Base-by-base conservation (phyloP, 2,113 vertebrate species). In the Hystrix cristata region DNA sequence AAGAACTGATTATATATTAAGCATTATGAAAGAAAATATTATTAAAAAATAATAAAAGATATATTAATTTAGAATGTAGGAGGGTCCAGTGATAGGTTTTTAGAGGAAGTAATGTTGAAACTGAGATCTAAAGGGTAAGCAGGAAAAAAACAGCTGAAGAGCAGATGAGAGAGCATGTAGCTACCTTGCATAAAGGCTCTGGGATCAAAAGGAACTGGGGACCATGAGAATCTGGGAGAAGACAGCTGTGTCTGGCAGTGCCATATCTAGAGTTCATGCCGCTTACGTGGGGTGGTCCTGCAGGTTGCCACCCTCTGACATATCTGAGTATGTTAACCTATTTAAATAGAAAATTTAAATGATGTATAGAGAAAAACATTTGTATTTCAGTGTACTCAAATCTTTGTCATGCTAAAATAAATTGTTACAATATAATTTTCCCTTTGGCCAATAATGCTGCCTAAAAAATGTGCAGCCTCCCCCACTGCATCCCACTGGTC, bases 1-100 rank as follows among this genome's bases (percentile, higher is more conserved):
- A 95, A 87, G 64, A 95, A 93, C 71, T 94, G 29, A 76, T 89
- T 67, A 71, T 60, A 43, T 46, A 86, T 69, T 91, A 91, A 91
- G 46, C 51, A 34, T 74, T 80, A 55, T 78, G 85, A 97, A 76
- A 82, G 34, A 48, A 59, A 80, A 82, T 86, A 5, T 60, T 67
- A 74, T 83, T 43, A 92, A 51, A 93, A 55, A 92, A 71, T 60
- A 96, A 80, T 92, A 88, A 83, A 12, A 16, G 59, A 0, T 57
- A 81, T 85, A 74, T 91, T 82, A 64, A 87, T 38, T 53, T 95
- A 74, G 62, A 86, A 65, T 94, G 55, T 18, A 10, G 27, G 19
- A 46, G 10, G 31, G 4, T 46, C 43, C 55, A 87, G 53, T 10
- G 31, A 62, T 59, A 93, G 55, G 31, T 62, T 95, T 3, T 74